Base-by-base conservation (phyloP, 2,888 invertebrate species). In the Reticulitermes lucifugus region DNA sequence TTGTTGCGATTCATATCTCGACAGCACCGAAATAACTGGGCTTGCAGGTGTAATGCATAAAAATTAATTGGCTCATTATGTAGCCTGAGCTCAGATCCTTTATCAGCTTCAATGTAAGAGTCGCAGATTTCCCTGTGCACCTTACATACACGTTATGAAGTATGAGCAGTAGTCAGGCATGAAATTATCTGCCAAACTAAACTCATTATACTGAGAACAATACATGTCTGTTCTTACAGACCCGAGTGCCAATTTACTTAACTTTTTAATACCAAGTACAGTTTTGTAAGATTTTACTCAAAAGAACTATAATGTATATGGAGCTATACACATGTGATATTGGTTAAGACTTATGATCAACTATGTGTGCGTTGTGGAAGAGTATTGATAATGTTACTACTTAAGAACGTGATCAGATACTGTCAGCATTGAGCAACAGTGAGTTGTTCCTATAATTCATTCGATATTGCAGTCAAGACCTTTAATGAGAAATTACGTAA, bases 1-100 rank as follows among this genome's bases (percentile, higher is more conserved):
- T 77, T 46, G 22, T 22, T 77, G 51, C 77, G 77, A 77, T 77
- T 43, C 41, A 12, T 77, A 77, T 77, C 77, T 77, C 43, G 46
- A 46, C 21, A 22, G 51, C 46, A 77, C 77, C 46, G 46, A 51
- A 77, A 43, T 22, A 43, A 12, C 46, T 46, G 43, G n/a, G 77
- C 41, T 77, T 77, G 77, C 77, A 46, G 77, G 43, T 46, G 77
- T 41, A 77, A 51, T 77, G 77, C 77, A 51, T 77, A 77, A 77
- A 77, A 77, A 77, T 77, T 77, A 77, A 77, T 77, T 77, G 77
- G 77, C 51, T 77, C 77, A 77, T 77, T 77, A 77, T 46, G 77
- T 77, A 51, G 77, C 41, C 41, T 51, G 77, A 43, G 43, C 46
- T 22, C 14, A 60, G 21, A 21, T 60, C 60, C n/a, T 60, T 60